Base-by-base conservation (phyloP, 2,797 vertebrate species). In the Takifugu rubripes region DNA sequence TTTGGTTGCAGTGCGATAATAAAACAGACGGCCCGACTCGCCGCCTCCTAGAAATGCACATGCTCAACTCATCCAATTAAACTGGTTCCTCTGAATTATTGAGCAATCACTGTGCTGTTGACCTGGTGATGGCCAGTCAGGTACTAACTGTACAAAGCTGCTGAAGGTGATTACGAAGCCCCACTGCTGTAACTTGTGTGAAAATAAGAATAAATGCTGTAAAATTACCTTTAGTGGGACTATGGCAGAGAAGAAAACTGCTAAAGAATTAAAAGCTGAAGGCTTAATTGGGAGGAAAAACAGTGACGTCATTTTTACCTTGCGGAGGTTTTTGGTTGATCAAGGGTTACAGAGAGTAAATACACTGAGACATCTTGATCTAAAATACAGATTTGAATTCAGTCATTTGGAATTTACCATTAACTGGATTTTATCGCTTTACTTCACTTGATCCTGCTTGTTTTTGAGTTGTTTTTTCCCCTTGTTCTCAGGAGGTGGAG, bases 401-500 rank as follows among this genome's bases (percentile, higher is more conserved):
- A 6, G 7, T 45, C 4, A 6, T 45, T 54, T 53, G 2, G 25
- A 5, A 17, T 27, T 21, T 44, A 17, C 5, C 25, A 14, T 25
- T 43, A 2, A 15, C 3, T 42, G 8, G 2, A 26, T 40, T 40
- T 46, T 25, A 5, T 25, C 14, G 1, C 6, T 8, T 3, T 50
- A 17, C 7, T 16, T 16, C 25, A 17, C 52, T 52, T 25, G 3
- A 44, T 25, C 17, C n/a, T 16, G 15, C 25, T 10, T 17, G 3
- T 21, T 24, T 25, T 24, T 24, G 3, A 11, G 6, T 48, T 26
- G 1, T 25, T 14, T n/a, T 2, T 52, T 52, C 2, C 7, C 3
- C 0, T 40, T 40, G 3, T 14, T 29, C 5, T 8, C 83, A 98
- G 97, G 96, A 99, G 80, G 77, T 99, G 84, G 94, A 94, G 78